A percentile compares a stretch with the other conserved stretches of the same genome.
These are phyloP conservation scores for Macroteleia sp. DNA, from an alignment of 2,888 invertebrate genomes.

Conservation along the genomic window DNA sequence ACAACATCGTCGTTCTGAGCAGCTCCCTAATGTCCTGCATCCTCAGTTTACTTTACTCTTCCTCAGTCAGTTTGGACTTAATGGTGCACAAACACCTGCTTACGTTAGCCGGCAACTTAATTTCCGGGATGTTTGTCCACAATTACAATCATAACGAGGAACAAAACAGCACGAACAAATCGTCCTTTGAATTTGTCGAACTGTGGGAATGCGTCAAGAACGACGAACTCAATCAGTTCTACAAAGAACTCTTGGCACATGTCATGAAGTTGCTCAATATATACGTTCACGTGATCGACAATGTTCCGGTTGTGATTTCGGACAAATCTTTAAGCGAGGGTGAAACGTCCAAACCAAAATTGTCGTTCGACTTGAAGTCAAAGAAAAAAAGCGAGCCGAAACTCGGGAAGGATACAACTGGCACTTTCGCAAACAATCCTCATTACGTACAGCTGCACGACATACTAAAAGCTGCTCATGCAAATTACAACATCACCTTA, in stretches of 20 bases:
- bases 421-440: constrained; percentile 87
- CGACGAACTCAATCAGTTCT: constrained; percentile 79
- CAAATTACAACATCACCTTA: constrained; percentile 94
- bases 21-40: constrained; percentile 79
- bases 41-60: constrained; percentile 84
- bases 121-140: constrained; percentile 78
- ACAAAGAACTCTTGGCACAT: constrained; percentile 88
- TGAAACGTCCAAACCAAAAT: constrained; percentile 83
- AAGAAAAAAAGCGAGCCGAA: constrained; percentile 84
- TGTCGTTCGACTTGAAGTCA: constrained; percentile 78
- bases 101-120: constrained; percentile 83
- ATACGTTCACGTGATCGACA: constrained; percentile 90
- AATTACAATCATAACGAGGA: constrained; percentile 83
- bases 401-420: constrained; percentile 67
- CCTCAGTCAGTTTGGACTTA: constrained; percentile 85
- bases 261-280: constrained; percentile 90
- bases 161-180: background rate
- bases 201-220: constrained; percentile 77
- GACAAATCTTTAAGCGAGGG: constrained; percentile 85
- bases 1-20: constrained; percentile 66
- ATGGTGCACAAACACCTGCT: constrained; percentile 83
- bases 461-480: constrained; percentile 91
- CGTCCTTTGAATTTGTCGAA: constrained; percentile 54
- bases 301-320: constrained; percentile 82
- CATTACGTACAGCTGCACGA: constrained; percentile 95